Base-by-base conservation (phyloP, 2,888 invertebrate species). In the Archaeoteleia sp. region DNA sequence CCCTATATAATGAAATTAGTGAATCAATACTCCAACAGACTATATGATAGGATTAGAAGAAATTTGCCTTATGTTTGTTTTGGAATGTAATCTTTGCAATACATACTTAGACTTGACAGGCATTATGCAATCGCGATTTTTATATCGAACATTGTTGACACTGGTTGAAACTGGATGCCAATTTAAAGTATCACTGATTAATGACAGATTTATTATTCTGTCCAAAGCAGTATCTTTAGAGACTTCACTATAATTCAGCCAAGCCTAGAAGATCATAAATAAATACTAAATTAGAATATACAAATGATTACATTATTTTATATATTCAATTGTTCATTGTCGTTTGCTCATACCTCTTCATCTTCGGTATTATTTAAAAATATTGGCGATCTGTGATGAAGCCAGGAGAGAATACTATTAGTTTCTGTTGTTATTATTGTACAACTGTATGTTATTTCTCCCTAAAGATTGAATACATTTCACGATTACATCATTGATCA, bases 311-410 rank as follows among this genome's bases (percentile, higher is more conserved):
- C 8, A 10, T 27, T 0, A 15, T 17, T 34, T 32, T 9, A n/a
- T 53, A 37, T 35, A 34, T 34, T 27, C 25, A 30, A 9, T 35
- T 30, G 10, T 12, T n/a, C n/a, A n/a, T n/a, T n/a, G n/a, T n/a
- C n/a, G n/a, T n/a, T n/a, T n/a, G n/a, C n/a, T n/a, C 17, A 35
- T 48, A 51, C 92, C 74, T 88, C 82, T 69, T 91, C 87, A 82
- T 91, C 88, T 74, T 91, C 87, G 29, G 92, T 89, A 23, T 88
- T 89, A 54, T 90, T 89, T 35, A 95, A 86, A 74, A 95, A 88
- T n/a, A 93, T 92, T 55, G 95, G 95, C 89, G 92, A 91, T 78
- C 95, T 88, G 76, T 93, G 90, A 86, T 95, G 95, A 45, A 95
- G 86, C 91, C 92, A 92, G 23, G 89, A 87, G 69, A 94, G 82